These are phyloP conservation scores for Mechanitis mazaeus DNA, from an alignment of 2,888 invertebrate species.

Conservation along the genomic window DNA sequence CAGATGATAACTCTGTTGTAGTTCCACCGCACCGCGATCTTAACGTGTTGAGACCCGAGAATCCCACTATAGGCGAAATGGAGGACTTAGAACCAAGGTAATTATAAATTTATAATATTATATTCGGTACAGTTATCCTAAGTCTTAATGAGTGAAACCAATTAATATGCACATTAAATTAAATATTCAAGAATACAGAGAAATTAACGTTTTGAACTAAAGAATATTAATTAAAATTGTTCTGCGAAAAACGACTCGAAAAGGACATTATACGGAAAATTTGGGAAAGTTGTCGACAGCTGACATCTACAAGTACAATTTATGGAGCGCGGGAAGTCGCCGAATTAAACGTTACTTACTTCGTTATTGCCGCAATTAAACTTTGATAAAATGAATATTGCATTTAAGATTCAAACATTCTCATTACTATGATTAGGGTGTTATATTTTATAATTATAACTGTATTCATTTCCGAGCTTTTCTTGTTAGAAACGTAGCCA, in stretches of 20 bases:
- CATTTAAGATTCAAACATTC: constrained; percentile 34
- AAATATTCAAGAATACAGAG: constrained; percentile 21
- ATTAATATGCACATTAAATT: constrained; percentile 7
- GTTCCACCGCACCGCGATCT: constrained; percentile 73
- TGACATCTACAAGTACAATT: constrained; percentile 73
- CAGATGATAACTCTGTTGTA: constrained; percentile 70
- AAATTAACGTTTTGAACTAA: constrained; percentile 37
- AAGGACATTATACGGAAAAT: constrained; percentile 72
- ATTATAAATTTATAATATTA: constrained; percentile 30
- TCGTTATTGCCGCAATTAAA: constrained; percentile 69
- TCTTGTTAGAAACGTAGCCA: no score
- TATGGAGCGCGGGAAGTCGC: constrained; percentile 60
- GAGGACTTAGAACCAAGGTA: constrained; percentile 78
- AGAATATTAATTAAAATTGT: constrained; percentile 73
- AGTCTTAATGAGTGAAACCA: not conserved
- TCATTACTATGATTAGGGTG: not conserved
- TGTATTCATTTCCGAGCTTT: not conserved
- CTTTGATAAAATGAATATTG: constrained; percentile 57
- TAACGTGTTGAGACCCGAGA: constrained; percentile 73
- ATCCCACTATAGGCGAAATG: constrained; percentile 84
- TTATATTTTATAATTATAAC: not conserved
- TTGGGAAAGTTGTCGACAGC: constrained; percentile 68
- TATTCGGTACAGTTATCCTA: constrained; percentile 8
- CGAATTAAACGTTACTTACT: constrained; percentile 70
- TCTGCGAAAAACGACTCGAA: constrained; percentile 64